Evolutionary conservation across 1,140 invertebrate genomes (phyloP), one percentile per base, ranked within the genome.

Genomic region (Brachystomella parvula): DNA sequence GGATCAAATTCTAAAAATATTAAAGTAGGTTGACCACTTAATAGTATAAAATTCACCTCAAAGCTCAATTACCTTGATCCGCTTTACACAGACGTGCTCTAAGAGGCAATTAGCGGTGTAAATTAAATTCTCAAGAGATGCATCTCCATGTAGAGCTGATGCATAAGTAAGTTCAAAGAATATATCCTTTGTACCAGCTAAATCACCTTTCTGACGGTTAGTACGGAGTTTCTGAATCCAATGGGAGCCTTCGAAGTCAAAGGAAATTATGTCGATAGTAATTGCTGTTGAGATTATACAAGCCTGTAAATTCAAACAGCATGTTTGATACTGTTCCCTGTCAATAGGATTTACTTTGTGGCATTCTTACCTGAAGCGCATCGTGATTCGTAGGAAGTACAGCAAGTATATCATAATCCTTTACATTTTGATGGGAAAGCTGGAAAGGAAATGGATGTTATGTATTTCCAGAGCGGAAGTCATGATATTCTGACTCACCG

Each of bases 171-270:
- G 12, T 64, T 73, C 71, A 67, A 73, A 73, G 47, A 47, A 66
- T 47, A 73, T 65, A 12, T 73, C 71, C 44, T 63, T 58, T 12
- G 63, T 64, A 28, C 60, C 71, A 0, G 71, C 68, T n/a, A 70
- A 53, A 12, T 57, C 59, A 57, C 71, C 71, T 33, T 68, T 73
- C 21, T 57, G 61, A n/a, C 64, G 26, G 21, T 66, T 68, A 32
- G 70, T 32, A 30, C 57, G 58, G n/a, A 73, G 47, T 58, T 68
- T 68, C 24, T 68, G 66, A 19, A 73, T 73, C 71, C 71, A 73
- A 47, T 70, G 70, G 1, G 68, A 64, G 12, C 71, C 71, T 28
- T 73, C 71, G 33, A 68, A 63, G 32, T 73, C 71, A 60, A 73
- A 73, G 2, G 63, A 31, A 24, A 73, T 64, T 0, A 73, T 68